Base-by-base conservation (phyloP, 2,113 vertebrate genomes). In the Eulemur rufifrons region DNA sequence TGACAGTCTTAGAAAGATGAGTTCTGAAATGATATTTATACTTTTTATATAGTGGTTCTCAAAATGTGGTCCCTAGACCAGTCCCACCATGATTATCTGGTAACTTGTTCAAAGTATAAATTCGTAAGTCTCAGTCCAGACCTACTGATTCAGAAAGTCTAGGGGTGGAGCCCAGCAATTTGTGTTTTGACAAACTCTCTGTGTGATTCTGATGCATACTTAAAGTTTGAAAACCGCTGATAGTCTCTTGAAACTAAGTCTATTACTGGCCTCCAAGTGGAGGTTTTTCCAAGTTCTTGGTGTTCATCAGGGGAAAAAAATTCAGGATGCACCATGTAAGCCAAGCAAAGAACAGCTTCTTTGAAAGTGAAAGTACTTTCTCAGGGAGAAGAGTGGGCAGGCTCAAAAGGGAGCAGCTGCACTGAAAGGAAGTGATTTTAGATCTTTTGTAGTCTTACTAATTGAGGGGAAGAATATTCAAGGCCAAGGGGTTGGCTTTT, bases 91-190 rank as follows among this genome's bases (percentile, higher is more conserved):
- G 37, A 85, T 54, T 85, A 15, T 37, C 61, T 86, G 10, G 25
- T 29, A 96, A 90, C 42, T 29, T 64, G 69, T 76, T 92, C 17
- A 63, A 78, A 94, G 94, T 84, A 90, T 2, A 87, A 25, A 88
- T 54, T 86, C 15, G 47, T 6, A 59, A 59, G 6, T 76, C 45
- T 90, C 37, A 80, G 21, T 92, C 18, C 14, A 63, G 42, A 61
- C 34, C n/a, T 91, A n/a, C 54, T 89, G 50, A 86, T 80, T 80
- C 54, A 61, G 52, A 68, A 84, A 47, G 2, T 25, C 20, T 73
- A 80, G 34, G 37, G 25, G 5, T 66, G 6, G 34, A 47, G 27
- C 12, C n/a, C 14, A 25, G 52, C 4, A 69, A 7, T 88, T 52
- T 91, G n/a, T 69, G 21, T 90, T 94, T 95, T 84, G 25, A 68